Evolutionary conservation across 2,888 invertebrate species (phyloP), one percentile per base, ranked within the genome.

Genomic region (Torymus tubicola): DNA sequence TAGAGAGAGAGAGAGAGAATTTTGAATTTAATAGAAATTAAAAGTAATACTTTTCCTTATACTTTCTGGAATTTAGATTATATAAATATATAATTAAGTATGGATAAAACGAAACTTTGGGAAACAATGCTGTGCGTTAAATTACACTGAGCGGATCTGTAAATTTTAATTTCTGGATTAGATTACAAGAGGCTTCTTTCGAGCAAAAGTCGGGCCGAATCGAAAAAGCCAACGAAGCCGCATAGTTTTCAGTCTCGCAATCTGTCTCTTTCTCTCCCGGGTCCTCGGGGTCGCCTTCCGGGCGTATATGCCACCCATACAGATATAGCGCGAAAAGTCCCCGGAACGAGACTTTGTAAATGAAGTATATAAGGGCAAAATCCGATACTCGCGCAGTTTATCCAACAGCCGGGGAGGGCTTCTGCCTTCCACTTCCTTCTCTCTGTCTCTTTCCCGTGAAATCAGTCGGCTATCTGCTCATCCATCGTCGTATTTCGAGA

Each of bases 401-500:
- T 77, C 70, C 77, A 63, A n/a, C 69, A 31, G 63, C 57, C 16
- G n/a, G 42, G 18, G 65, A 70, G 76, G 42, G 42, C 42, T 42
- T 42, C 42, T 42, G 42, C 8, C 42, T 42, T 2, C 21, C 21
- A 21, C 21, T 21, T 21, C 21, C 21, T 21, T 21, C 21, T 21
- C 31, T 31, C 31, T 31, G 4, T 31, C 31, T 31, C 76, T 77
- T 77, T 69, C 52, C 42, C 69, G 24, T 50, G 50, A 70, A 77
- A 77, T 77, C 77, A 61, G 50, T 52, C 52, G 60, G n/a, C 57
- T 52, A 67, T 67, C 67, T 60, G 58, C 75, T 75, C 73, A 70
- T 70, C 77, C 77, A 77, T 77, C 77, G 77, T 63, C 64, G 77
- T 70, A 70, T 58, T 70, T 77, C 70, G 76, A 69, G 76, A 67